Base-by-base conservation (phyloP, 2,797 vertebrate species). In the Myiothlypis coronata region DNA sequence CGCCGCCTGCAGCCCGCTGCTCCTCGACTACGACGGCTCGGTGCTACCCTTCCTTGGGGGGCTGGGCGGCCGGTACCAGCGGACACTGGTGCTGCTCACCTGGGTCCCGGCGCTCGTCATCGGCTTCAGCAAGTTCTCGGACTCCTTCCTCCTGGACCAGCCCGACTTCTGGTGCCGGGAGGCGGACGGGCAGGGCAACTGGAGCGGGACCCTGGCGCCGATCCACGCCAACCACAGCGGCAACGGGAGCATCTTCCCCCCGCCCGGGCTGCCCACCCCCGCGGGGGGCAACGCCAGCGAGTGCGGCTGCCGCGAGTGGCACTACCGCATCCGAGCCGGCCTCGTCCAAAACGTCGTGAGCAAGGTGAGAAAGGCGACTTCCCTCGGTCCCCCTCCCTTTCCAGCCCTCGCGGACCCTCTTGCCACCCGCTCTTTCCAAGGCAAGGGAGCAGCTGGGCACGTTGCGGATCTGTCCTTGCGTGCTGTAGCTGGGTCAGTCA, bases 51-150 rank as follows among this genome's bases (percentile, higher is more conserved):
- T 98, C 85, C 98, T 99, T 34, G 99, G 99, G 59, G 59, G 59
- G 3, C 98, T 99, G 95, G 98, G 99, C 93, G 98, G 98, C 55
- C 97, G 97, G 72, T 99, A 98, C 97, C 99, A 99, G 98, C 98
- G 97, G 89, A 61, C 98, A 96, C 98, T 99, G 83, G 98, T 99
- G 94, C 97, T 99, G 87, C 98, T 99, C 98, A 99, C 99, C 95
- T 99, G 99, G 99, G 98, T 99, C 49, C 59, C 99, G 41, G 99
- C 99, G 59, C 93, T 99, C 8, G 98, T 99, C 83, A 99, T 99
- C 59, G 59, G 99, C 94, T 99, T 99, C 98, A 99, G 99, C 96
- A 99, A 99, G 95, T 99, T 99, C 98, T 99, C 99, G 30, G 99
- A 99, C 95, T 98, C 98, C 96, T 99, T 99, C 92, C 98, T 99